Percentiles rank a stretch among this genome's conserved stretches.
These are phyloP conservation scores for Pelmatolapia mariae DNA, from an alignment of 2,113 vertebrate species.

Conservation along the genomic window DNA sequence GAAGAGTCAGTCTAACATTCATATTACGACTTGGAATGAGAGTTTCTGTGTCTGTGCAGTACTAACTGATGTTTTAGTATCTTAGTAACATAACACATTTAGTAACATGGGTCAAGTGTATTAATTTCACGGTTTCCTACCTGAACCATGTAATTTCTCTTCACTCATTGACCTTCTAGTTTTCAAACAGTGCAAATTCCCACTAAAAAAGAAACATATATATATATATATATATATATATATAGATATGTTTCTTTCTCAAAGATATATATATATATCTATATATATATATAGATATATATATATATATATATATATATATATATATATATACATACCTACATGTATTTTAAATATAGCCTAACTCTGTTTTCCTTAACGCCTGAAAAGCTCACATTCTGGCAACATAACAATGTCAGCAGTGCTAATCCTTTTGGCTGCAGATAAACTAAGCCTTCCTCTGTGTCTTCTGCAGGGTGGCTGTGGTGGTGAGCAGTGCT, in stretches of 20 bases:
- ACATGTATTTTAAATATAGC: not conserved
- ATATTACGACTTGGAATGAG: not conserved
- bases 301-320: no score
- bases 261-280: no score
- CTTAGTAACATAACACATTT: no score
- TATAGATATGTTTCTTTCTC: no score
- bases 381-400: not conserved
- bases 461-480: slow-evolving; percentile 78
- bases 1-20: slow-evolving; percentile 80
- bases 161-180: not conserved
- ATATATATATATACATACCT: no score
- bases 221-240: no score
- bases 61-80: not conserved
- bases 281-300: no score
- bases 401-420: not conserved
- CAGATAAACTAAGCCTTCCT: no score
- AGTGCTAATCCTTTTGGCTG: no score
- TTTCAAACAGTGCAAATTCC: not conserved
- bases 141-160: not conserved
- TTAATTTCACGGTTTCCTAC: not conserved
- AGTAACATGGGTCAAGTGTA: slow-evolving; percentile 32
- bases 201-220: not conserved
- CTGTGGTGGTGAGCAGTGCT: slow-evolving; percentile 80
- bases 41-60: no score
- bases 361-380: not conserved